These are phyloP conservation scores for Oikopleura vanhoeffeni DNA, from an alignment of 23 tunicate species.

Conservation along the genomic window DNA sequence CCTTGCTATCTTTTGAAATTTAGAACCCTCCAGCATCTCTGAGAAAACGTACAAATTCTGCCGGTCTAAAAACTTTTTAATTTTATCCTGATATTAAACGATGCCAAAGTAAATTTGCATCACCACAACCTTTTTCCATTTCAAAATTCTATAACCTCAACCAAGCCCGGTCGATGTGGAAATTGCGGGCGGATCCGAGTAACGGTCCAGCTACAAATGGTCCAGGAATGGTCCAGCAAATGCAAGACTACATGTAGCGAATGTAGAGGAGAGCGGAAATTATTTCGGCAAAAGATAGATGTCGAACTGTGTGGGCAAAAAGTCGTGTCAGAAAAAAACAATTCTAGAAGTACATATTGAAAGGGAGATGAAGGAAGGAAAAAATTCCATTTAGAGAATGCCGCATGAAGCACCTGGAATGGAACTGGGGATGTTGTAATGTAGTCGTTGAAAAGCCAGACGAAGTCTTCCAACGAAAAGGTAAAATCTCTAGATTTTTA, in stretches of 20 bases:
- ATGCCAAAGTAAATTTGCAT: too few species aligned
- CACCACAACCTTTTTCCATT: too few species aligned
- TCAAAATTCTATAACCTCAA: too few species aligned
- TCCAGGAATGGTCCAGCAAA: slow-evolving; percentile 98
- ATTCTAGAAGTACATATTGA: slow-evolving; percentile 14
- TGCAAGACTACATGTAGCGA: slow-evolving; percentile 76
- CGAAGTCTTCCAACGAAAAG: slow-evolving; percentile 29
- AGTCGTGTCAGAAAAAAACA: slow-evolving; percentile 11
- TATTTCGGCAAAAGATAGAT: slow-evolving; percentile 60
- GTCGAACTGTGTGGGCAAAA: slow-evolving; percentile 63
- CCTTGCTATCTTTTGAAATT: too few species aligned
- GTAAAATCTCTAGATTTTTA: too few species aligned
- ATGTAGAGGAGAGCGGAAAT: slow-evolving; percentile 72
- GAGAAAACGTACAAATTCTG: too few species aligned
- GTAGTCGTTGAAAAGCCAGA: slow-evolving; percentile 59
- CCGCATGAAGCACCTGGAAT: slow-evolving; percentile 71
- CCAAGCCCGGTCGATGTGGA: slow-evolving; percentile 34
- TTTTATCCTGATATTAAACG: too few species aligned
- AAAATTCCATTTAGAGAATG: slow-evolving; percentile 59
- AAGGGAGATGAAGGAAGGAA: slow-evolving; percentile 79
- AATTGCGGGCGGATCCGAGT: slow-evolving; percentile 60
- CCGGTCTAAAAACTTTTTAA: too few species aligned
- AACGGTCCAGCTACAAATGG: slow-evolving; percentile 52
- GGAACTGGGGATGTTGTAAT: slow-evolving; percentile 58
- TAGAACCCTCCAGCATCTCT: too few species aligned